A percentile compares a stretch with the other conserved stretches of the same genome.
Evolutionary conservation across 2,797 vertebrate genomes (phyloP).

Genomic region (Eulemur rubriventer): DNA sequence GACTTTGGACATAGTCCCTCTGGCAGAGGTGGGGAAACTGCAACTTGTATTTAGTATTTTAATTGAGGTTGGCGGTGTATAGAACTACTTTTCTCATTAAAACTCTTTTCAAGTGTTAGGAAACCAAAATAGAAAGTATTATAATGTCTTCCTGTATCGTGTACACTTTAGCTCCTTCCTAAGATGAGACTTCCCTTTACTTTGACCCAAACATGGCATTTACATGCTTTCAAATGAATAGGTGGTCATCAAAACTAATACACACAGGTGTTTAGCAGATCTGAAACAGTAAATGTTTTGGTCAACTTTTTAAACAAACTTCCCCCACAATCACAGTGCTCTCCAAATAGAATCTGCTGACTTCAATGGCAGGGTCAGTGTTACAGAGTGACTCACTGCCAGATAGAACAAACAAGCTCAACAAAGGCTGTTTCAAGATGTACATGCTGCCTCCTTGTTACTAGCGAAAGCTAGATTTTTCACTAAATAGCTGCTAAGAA

Average conservation of each 20-base stretch:
- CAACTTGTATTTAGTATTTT: conserved; percentile 69
- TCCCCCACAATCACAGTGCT: conserved; percentile 37
- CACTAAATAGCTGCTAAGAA: background rate
- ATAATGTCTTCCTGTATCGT: conserved; percentile 45
- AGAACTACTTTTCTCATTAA: conserved; percentile 69
- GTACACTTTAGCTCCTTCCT: conserved; percentile 55
- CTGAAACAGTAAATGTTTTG: conserved; percentile 50
- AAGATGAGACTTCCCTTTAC: conserved; percentile 10
- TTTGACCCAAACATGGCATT: background rate
- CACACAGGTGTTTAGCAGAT: conserved; percentile 43
- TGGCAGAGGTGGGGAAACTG: conserved; percentile 55
- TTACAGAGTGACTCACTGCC: conserved; percentile 65
- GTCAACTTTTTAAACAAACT: conserved; percentile 63
- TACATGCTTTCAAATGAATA: background rate
- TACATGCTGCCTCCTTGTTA: conserved; percentile 53
- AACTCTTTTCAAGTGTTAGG: conserved; percentile 61
- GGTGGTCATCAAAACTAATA: background rate
- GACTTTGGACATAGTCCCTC: conserved; percentile 49
- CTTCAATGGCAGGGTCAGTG: conserved; percentile 54
- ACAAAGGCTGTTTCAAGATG: conserved; percentile 52
- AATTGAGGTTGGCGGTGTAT: conserved; percentile 60
- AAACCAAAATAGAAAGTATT: conserved; percentile 66
- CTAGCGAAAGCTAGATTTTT: conserved; percentile 30
- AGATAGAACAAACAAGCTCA: conserved; percentile 59
- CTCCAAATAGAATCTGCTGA: conserved; percentile 75